Percentiles rank a stretch among this genome's conserved stretches.
These are phyloP conservation scores for Romanomermis culicivorax DNA, from an alignment of 2,888 invertebrate species.

Conservation along the genomic window DNA sequence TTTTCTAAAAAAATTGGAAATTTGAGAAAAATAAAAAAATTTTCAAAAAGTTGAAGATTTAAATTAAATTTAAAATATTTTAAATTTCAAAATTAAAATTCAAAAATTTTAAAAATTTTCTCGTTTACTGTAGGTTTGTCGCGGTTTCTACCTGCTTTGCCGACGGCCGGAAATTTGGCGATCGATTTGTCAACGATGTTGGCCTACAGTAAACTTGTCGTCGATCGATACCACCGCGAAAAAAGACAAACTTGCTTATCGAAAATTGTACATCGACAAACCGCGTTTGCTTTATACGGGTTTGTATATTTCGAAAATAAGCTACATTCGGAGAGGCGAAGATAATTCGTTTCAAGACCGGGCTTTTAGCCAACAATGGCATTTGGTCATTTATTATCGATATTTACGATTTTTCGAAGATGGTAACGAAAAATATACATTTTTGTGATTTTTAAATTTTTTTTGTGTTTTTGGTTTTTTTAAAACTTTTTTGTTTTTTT, in stretches of 20 bases:
- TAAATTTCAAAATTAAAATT: no score
- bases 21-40: no score
- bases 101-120: no score
- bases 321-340: slow-evolving; percentile 72
- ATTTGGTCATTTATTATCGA: slow-evolving; percentile 71
- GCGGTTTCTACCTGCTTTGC: slow-evolving; percentile 64
- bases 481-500: no score
- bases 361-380: slow-evolving; percentile 44
- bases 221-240: background rate
- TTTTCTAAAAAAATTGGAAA: no score
- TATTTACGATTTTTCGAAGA: slow-evolving; percentile 49
- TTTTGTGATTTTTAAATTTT: no score
- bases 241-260: slow-evolving; percentile 48
- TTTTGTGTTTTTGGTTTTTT: no score
- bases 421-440: no score
- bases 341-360: slow-evolving; percentile 35
- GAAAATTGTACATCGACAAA: slow-evolving; percentile 62
- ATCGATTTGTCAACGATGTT: slow-evolving; percentile 40
- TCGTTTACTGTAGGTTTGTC: slow-evolving; percentile 51
- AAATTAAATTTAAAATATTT: no score
- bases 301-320: slow-evolving; percentile 79
- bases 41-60: no score
- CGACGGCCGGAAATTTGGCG: slow-evolving; percentile 71
- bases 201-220: background rate
- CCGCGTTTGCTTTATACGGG: slow-evolving; percentile 62